A percentile compares a stretch with the other conserved stretches of the same genome.
Evolutionary conservation across 1,140 invertebrate genomes (phyloP).

Genomic region (Drosophila orosa): DNA sequence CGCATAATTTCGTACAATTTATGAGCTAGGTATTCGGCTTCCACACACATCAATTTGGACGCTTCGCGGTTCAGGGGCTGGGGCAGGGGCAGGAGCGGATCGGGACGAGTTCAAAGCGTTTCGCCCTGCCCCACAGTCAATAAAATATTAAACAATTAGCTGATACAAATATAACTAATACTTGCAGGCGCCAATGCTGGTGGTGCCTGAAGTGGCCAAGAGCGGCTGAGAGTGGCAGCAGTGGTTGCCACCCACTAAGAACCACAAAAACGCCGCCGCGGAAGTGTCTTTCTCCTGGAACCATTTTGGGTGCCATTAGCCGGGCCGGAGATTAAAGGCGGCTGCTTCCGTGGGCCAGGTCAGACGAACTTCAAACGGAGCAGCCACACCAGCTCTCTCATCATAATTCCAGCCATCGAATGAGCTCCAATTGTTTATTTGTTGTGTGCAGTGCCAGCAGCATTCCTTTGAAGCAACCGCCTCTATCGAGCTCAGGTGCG

Average conservation of each 20-base stretch:
- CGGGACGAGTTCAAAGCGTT: conserved; percentile 63
- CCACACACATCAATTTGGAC: conserved; percentile 54
- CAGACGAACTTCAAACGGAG: conserved; percentile 58
- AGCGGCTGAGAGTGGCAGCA: conserved; percentile 14
- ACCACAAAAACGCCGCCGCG: conserved; percentile 57
- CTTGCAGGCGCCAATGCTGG: conserved; percentile 30
- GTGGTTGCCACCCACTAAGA: conserved; percentile 70
- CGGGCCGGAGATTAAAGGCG: conserved; percentile 63
- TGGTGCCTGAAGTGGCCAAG: conserved; percentile 19
- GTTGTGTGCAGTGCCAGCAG: conserved; percentile 42
- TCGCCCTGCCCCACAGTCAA: conserved; percentile 23
- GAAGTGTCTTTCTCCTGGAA: conserved; percentile 64
- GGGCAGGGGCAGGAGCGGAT: neutral
- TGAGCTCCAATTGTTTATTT: conserved; percentile 64
- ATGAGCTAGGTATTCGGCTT: conserved; percentile 39
- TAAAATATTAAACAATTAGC: conserved; percentile 77
- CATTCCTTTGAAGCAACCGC: conserved; percentile 51
- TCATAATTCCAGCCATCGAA: conserved; percentile 60
- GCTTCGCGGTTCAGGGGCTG: neutral
- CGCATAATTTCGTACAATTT: conserved; percentile 65
- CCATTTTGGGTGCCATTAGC: conserved; percentile 41
- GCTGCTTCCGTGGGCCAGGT: conserved; percentile 51
- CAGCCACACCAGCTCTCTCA: conserved; percentile 42
- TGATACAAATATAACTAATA: conserved; percentile 54
- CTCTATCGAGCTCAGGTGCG: conserved; percentile 68